Conservation (phyloP, 2,797 vertebrate species). For the Alectoris magna region DNA sequence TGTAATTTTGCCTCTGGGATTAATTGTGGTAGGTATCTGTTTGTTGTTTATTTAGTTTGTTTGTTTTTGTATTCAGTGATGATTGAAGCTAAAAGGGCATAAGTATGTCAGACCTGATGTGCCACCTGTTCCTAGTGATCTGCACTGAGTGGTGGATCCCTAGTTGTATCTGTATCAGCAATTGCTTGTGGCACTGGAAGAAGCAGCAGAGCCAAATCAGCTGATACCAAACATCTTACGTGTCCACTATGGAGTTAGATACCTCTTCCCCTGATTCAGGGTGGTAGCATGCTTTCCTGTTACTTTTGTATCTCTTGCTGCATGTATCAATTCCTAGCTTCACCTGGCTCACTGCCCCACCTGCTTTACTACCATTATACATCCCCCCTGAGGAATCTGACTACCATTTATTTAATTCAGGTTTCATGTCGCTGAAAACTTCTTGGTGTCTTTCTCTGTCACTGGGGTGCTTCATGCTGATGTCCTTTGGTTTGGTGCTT, state of each 20-base stretch:
- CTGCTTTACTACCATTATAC: neutral
- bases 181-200: neutral
- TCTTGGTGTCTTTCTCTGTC: neutral
- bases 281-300: neutral
- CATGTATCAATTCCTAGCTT: neutral
- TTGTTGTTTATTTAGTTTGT: neutral
- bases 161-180: neutral
- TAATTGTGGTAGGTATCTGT: neutral
- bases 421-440: neutral
- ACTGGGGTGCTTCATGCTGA: neutral
- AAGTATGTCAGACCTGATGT: neutral
- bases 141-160: neutral
- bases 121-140: neutral
- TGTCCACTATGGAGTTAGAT: neutral
- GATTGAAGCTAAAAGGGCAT: neutral
- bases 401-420: neutral
- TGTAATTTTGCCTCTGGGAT: neutral
- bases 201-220: neutral
- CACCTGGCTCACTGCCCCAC: neutral
- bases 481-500: neutral
- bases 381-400: fast-evolving
- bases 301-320: neutral
- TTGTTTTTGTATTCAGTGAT: neutral
- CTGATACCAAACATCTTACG: neutral
- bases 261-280: neutral